Percentiles rank a stretch among this genome's conserved stretches.
phyloP scores from a whole-genome alignment of 1,140 invertebrate species.

The Whitmania pigra region DNA sequence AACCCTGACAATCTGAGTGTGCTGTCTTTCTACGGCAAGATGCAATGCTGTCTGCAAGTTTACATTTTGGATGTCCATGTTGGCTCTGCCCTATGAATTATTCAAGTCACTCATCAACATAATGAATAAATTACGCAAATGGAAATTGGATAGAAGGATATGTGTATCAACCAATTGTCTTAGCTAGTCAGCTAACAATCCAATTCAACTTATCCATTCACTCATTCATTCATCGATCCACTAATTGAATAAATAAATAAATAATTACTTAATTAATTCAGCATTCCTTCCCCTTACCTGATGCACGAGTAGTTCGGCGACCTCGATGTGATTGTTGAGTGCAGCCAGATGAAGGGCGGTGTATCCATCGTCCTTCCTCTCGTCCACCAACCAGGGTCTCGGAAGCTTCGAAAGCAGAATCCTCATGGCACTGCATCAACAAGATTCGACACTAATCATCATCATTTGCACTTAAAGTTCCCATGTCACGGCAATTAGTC shows the following conservation, averaged over 20 bases:
- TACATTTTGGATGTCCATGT: constrained; percentile 79
- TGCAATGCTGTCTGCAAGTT: constrained; percentile 92
- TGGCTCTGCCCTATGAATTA: constrained; percentile 59
- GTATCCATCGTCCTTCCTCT: constrained; percentile 95
- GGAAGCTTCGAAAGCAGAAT: constrained; percentile 77
- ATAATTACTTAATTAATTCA: too few relatives aligned
- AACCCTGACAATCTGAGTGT: constrained; percentile 77
- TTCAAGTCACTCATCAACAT: too few relatives aligned
- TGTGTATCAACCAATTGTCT: background rate
- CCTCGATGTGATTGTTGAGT: constrained; percentile 91
- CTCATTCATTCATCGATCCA: too few relatives aligned
- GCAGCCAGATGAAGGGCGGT: constrained; percentile 87
- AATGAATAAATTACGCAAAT: too few relatives aligned
- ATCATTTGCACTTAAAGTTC: too few relatives aligned
- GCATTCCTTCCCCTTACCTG: constrained; percentile 28
- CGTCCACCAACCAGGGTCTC: constrained; percentile 91
- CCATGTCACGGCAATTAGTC: too few relatives aligned
- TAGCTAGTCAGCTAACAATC: background rate
- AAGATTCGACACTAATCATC: too few relatives aligned
- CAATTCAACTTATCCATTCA: background rate
- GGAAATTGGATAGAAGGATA: too few relatives aligned
- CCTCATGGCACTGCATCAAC: constrained; percentile 70
- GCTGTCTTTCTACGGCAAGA: constrained; percentile 83
- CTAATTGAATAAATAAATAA: too few relatives aligned
- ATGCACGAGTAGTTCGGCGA: constrained; percentile 68